phyloP scores from a whole-genome alignment of 2,888 invertebrate genomes.

The Ptychoptera albimana region DNA sequence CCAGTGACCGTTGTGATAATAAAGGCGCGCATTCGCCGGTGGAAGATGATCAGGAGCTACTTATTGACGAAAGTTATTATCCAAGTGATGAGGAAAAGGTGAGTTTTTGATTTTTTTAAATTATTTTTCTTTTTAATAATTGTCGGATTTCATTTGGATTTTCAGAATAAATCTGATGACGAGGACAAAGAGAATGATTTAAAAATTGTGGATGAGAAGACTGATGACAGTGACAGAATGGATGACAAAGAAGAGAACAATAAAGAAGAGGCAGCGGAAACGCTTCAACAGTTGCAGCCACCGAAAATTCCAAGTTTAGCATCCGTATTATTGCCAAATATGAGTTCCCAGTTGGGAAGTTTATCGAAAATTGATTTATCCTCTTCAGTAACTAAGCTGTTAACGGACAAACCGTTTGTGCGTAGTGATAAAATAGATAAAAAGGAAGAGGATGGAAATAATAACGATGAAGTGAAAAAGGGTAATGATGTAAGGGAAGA shows the following conservation, averaged over 20 bases:
- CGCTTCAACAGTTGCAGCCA: background rate
- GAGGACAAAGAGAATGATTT: conserved; percentile 5
- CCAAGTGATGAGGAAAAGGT: conserved; percentile 14
- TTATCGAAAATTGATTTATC: background rate
- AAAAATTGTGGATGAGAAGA: background rate
- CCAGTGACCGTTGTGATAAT: conserved; percentile 30
- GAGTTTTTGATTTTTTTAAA: no score
- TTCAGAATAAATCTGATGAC: background rate
- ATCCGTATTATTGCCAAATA: background rate
- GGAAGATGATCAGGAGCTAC: conserved; percentile 25
- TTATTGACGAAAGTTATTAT: conserved; percentile 46
- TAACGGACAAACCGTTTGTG: background rate
- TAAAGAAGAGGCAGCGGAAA: background rate
- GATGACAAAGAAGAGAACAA: background rate
- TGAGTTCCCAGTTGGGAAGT: background rate
- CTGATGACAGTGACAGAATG: background rate
- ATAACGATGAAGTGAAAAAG: background rate
- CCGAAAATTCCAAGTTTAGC: background rate
- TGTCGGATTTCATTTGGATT: background rate
- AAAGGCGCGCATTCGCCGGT: conserved; percentile 35
- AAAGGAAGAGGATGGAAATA: no score
- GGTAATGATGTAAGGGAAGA: background rate
- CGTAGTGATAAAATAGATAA: no score
- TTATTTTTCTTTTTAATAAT: background rate
- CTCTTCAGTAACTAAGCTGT: background rate